A percentile compares a stretch with the other conserved stretches of the same genome.
Conservation (phyloP, 2,797 vertebrate species). For the Ciconia nigra region DNA sequence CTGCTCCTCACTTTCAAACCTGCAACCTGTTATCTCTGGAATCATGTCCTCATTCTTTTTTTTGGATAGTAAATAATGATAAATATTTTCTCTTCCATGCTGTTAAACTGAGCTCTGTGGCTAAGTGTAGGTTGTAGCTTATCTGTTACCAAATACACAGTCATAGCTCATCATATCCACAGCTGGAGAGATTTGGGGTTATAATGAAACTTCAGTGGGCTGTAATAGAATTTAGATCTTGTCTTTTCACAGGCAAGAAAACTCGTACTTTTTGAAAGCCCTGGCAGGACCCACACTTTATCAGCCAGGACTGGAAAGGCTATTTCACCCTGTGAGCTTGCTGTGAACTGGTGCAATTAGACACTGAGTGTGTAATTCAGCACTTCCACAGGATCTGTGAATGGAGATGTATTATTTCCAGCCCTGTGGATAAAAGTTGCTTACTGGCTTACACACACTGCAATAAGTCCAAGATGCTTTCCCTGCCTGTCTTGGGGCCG, state of each 20-base stretch:
- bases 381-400: not conserved
- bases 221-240: not conserved
- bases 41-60: not conserved
- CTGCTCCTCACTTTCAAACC: not conserved
- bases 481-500: fast-evolving
- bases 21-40: not conserved
- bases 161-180: not conserved
- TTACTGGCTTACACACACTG: not conserved
- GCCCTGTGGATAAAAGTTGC: not conserved
- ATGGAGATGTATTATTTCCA: not conserved
- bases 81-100: not conserved
- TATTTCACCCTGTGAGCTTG: not conserved
- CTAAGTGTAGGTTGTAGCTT: not conserved
- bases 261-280: not conserved
- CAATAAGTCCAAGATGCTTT: not conserved
- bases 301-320: not conserved
- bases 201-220: not conserved
- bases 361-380: fast-evolving
- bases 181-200: not conserved
- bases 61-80: not conserved
- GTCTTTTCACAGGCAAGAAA: not conserved
- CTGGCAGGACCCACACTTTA: fast-evolving
- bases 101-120: not conserved
- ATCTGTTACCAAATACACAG: not conserved
- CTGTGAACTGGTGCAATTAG: not conserved